Evolutionary conservation across 2,113 vertebrate species (phyloP).

Genomic region (Nettapus auritus): DNA sequence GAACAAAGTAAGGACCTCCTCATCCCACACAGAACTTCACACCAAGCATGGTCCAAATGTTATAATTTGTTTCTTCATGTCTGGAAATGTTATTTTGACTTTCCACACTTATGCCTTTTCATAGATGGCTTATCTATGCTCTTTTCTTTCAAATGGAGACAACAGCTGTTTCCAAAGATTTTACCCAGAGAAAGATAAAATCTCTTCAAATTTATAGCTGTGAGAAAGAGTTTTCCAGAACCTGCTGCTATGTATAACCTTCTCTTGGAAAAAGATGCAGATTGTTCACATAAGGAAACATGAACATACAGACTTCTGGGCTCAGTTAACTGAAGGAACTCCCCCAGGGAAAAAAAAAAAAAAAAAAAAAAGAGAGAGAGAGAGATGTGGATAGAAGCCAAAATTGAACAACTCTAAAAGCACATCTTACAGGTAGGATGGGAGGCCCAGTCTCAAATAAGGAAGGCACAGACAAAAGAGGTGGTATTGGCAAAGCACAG

Average conservation of each 20-base stretch:
- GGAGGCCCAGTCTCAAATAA: neutral
- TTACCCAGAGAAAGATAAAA: neutral
- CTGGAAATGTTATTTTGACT: neutral
- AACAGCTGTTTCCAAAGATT: neutral
- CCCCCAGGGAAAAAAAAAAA: neutral
- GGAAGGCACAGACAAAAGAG: neutral
- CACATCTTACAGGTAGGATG: neutral
- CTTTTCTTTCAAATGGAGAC: neutral
- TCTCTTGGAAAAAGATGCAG: neutral
- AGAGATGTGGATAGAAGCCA: neutral
- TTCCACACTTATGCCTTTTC: neutral
- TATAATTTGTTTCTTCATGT: neutral
- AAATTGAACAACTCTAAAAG: neutral
- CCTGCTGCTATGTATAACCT: neutral
- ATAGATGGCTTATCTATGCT: neutral
- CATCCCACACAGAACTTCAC: neutral
- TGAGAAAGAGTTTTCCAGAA: neutral
- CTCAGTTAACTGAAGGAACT: neutral
- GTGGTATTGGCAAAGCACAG: neutral
- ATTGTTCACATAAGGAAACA: neutral
- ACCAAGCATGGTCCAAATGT: neutral
- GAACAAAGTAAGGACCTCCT: neutral
- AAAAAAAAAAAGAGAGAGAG: neutral
- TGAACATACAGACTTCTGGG: neutral
- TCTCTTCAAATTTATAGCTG: neutral